Evolutionary conservation across 2,888 invertebrate genomes (phyloP), one percentile per base, ranked within the genome.

Genomic region (Lepidocyrtoides sp.): DNA sequence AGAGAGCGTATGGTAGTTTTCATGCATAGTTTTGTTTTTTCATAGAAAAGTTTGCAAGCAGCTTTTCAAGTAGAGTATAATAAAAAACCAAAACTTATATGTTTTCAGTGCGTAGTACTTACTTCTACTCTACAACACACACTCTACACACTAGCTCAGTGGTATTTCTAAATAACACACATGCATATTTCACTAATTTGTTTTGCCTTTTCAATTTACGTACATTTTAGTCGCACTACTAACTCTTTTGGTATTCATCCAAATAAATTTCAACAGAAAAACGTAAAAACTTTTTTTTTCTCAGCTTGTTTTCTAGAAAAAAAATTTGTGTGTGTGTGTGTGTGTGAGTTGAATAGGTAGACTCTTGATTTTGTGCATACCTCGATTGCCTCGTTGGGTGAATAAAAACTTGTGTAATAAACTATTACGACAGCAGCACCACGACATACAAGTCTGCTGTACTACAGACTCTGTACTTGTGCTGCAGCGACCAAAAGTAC

Each of bases 211-310:
- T 60, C 26, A 26, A 8, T 60, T 60, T 60, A 10, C 60, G 4
- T 60, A 1, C 14, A 12, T 23, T 57, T 17, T n/a, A 2, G 54
- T 32, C 4, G 8, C 14, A 23, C 63, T 26, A 63, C 72, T 12
- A 75, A 75, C 75, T 75, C 75, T 75, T 48, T 75, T 75, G 75
- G 75, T 75, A 75, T 26, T 36, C 26, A 26, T 75, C 75, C 75
- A 75, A 75, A 75, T 23, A 23, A 72, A 41, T 72, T 72, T 75
- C 44, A 48, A 75, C 23, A 75, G 75, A 48, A 75, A 44, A 48
- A 41, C 66, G 17, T 36, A 69, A 20, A 44, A 75, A 75, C 26
- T 75, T 75, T 75, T 48, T 51, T 51, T 51, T 44, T 8, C 8
- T 12, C 14, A 44, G 0, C 51, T 51, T 51, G 51, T 51, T 51